These are phyloP conservation scores for Drosophila maculinotata DNA, from an alignment of 2,888 invertebrate genomes.

Conservation along the genomic window DNA sequence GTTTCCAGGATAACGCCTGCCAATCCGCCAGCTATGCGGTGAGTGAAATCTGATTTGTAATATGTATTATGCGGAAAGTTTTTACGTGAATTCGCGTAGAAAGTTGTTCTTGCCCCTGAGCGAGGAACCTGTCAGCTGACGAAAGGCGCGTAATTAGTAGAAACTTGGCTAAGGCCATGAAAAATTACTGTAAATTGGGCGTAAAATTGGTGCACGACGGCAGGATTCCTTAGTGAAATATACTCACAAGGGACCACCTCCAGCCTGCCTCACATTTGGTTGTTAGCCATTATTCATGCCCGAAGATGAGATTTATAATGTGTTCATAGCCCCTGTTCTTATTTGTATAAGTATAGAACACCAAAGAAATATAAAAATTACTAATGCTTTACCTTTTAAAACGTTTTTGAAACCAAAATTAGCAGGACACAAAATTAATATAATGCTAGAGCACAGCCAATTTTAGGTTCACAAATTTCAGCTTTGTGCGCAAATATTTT, in stretches of 20 bases:
- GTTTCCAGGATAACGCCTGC: conserved; percentile 40
- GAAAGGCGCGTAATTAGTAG: conserved; percentile 68
- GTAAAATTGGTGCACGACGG: conserved; percentile 58
- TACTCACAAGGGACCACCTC: conserved; percentile 8
- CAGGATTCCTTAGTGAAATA: conserved; percentile 13
- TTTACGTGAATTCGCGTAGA: conserved; percentile 40
- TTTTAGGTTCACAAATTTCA: conserved; percentile 36
- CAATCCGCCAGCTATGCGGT: conserved; percentile 50
- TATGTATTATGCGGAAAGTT: conserved; percentile 66
- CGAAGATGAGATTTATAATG: conserved; percentile 56
- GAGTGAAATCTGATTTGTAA: conserved; percentile 66
- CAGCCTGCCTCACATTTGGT: conserved; percentile 13
- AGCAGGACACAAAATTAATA: background rate
- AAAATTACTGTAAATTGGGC: conserved; percentile 74
- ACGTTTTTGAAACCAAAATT: conserved; percentile 24
- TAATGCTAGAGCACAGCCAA: conserved; percentile 15
- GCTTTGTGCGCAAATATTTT: conserved; percentile 58
- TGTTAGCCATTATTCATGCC: conserved; percentile 56
- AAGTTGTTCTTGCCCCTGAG: conserved; percentile 16
- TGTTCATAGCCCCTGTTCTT: conserved; percentile 7
- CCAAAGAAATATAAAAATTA: background rate
- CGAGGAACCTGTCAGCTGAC: conserved; percentile 25
- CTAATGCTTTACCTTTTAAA: conserved; percentile 44
- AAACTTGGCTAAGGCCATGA: conserved; percentile 65
- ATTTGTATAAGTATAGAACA: background rate